Evolutionary conservation across 2,797 vertebrate genomes (phyloP).

Genomic region (Channallabes apus): DNA sequence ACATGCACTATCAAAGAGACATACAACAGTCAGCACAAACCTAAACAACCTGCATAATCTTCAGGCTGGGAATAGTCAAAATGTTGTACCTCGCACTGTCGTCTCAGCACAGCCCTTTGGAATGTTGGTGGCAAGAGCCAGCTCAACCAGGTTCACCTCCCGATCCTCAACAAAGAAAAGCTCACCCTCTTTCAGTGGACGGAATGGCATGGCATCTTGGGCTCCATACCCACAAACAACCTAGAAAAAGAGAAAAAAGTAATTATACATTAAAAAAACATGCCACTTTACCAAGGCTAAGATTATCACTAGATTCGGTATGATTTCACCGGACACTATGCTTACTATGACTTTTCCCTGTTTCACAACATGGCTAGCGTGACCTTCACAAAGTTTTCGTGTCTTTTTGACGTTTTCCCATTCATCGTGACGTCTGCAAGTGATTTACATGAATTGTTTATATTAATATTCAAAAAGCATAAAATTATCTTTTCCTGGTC

Average conservation of each 20-base stretch:
- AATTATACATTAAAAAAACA: not conserved
- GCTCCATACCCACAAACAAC: conserved; percentile 84
- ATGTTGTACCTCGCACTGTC: conserved; percentile 77
- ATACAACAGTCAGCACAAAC: conserved; percentile 21
- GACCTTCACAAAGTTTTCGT: too few relatives aligned
- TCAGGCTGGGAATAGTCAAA: conserved; percentile 20
- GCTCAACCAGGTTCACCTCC: conserved; percentile 88
- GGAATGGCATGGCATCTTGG: conserved; percentile 82
- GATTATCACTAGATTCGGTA: not conserved
- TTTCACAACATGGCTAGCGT: too few relatives aligned
- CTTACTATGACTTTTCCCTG: too few relatives aligned
- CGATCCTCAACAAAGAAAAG: conserved; percentile 87
- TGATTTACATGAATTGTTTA: too few relatives aligned
- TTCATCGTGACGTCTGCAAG: too few relatives aligned
- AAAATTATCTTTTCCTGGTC: too few relatives aligned
- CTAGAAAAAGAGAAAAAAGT: conserved; percentile 60
- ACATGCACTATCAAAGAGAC: conserved; percentile 78
- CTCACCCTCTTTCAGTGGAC: conserved; percentile 83
- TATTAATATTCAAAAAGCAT: too few relatives aligned
- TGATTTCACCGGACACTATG: not conserved
- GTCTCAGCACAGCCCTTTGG: conserved; percentile 91
- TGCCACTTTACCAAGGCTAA: not conserved
- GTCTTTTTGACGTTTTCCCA: too few relatives aligned
- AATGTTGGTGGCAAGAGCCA: conserved; percentile 89
- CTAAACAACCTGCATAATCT: not conserved